Percentiles rank a stretch among this genome's conserved stretches.
Evolutionary conservation across 2,113 vertebrate genomes (phyloP).

Genomic region (Oophaga pumilio): DNA sequence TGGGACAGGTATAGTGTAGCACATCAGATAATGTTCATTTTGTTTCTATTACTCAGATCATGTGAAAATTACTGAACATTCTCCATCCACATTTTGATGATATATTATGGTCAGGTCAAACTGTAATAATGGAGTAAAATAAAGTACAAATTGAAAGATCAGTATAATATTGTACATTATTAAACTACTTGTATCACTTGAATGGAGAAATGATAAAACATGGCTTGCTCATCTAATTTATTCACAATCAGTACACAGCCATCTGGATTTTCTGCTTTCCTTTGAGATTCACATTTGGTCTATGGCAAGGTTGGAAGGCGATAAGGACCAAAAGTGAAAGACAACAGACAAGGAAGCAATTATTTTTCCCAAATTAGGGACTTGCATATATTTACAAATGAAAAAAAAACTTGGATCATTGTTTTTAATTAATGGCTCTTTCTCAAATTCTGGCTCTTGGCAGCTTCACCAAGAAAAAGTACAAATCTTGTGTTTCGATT

Average conservation of each 20-base stretch:
- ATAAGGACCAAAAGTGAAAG: conserved; percentile 59
- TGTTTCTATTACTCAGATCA: not conserved
- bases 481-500: conserved; percentile 41
- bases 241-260: conserved; percentile 58
- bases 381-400: conserved; percentile 59
- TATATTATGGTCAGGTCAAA: conserved; percentile 31
- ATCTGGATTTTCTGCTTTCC: conserved; percentile 58
- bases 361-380: conserved; percentile 59
- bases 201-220: conserved; percentile 59
- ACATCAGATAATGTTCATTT: not conserved
- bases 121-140: conserved; percentile 52
- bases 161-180: conserved; percentile 59
- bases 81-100: conserved; percentile 13
- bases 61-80: not conserved
- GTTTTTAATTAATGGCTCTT: conserved; percentile 59
- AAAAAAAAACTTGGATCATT: conserved; percentile 57
- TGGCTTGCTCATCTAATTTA: conserved; percentile 58
- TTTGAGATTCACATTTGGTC: conserved; percentile 60
- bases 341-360: conserved; percentile 60
- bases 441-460: conserved; percentile 51
- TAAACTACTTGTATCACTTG: conserved; percentile 58
- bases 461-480: conserved; percentile 47
- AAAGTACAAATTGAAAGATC: conserved; percentile 58
- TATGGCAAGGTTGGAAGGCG: conserved; percentile 59
- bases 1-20: not conserved